Conservation (phyloP, 1,140 invertebrate genomes). For the Rhynchophorus ferrugineus region DNA sequence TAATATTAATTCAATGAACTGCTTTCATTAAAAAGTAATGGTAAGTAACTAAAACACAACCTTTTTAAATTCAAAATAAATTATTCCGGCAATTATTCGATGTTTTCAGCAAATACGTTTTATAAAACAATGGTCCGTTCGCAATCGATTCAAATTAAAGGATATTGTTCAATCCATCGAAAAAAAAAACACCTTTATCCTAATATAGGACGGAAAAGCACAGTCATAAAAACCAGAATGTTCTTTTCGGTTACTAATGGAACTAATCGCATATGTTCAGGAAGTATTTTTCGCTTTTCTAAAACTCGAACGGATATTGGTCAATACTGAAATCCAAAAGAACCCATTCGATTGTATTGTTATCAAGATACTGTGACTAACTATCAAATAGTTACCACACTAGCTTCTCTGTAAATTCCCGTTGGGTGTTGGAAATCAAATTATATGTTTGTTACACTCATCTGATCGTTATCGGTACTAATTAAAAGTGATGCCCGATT, state of each 20-base stretch:
- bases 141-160: not conserved
- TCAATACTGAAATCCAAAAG: conserved; percentile 6
- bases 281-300: conserved; percentile 4
- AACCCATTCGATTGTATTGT: conserved; percentile 10
- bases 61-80: not conserved
- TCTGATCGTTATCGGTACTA: too few species aligned
- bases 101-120: not conserved
- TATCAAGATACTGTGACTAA: conserved; percentile 13
- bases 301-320: conserved; percentile 15
- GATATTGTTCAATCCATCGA: not conserved
- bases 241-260: conserved; percentile 1
- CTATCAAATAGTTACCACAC: not conserved
- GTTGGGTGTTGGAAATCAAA: not conserved
- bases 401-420: not conserved
- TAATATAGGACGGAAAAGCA: not conserved
- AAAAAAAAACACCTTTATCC: not conserved
- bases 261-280: conserved; percentile 10
- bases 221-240: not conserved
- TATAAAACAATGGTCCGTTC: not conserved
- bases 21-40: not conserved
- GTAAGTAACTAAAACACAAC: not conserved
- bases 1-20: not conserved
- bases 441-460: not conserved
- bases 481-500: too few species aligned
- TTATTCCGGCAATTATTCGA: not conserved